Conservation (phyloP, 2,888 invertebrate species). For the Netelia melanura region DNA sequence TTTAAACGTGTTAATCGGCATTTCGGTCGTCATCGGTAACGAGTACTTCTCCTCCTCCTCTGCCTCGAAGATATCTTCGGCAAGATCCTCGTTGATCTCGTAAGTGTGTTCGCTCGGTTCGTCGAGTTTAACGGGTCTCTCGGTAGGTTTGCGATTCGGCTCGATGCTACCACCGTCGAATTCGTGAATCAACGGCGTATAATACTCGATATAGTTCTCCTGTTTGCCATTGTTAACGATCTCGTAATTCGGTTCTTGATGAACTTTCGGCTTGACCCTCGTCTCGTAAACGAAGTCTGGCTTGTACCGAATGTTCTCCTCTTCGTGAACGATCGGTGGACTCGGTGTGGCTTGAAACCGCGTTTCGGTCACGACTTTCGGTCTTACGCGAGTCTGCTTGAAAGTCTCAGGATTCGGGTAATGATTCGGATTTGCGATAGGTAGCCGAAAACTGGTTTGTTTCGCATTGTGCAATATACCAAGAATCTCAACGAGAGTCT, state of each 20-base stretch:
- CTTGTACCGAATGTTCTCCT: conserved; percentile 31
- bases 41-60: conserved; percentile 68
- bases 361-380: conserved; percentile 80
- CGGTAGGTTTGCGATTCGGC: background rate
- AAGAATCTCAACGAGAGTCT: conserved; percentile 91
- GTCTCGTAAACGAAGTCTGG: conserved; percentile 64
- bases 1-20: conserved; percentile 70
- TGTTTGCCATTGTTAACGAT: conserved; percentile 63
- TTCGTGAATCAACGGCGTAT: conserved; percentile 77
- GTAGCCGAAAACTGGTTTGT: conserved; percentile 80
- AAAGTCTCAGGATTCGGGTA: conserved; percentile 53
- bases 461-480: conserved; percentile 88
- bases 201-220: conserved; percentile 78
- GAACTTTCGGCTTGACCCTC: conserved; percentile 61
- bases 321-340: conserved; percentile 67
- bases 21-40: conserved; percentile 72
- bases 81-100: conserved; percentile 74
- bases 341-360: conserved; percentile 78
- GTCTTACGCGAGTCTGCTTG: conserved; percentile 70
- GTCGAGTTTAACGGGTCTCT: conserved; percentile 32
- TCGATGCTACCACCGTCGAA: conserved; percentile 66
- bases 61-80: conserved; percentile 70
- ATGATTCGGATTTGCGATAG: background rate
- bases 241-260: conserved; percentile 58
- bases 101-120: conserved; percentile 72